A percentile compares a stretch with the other conserved stretches of the same genome.
These are phyloP conservation scores for Sebastes minor DNA, from an alignment of 2,797 vertebrate genomes.

Conservation along the genomic window DNA sequence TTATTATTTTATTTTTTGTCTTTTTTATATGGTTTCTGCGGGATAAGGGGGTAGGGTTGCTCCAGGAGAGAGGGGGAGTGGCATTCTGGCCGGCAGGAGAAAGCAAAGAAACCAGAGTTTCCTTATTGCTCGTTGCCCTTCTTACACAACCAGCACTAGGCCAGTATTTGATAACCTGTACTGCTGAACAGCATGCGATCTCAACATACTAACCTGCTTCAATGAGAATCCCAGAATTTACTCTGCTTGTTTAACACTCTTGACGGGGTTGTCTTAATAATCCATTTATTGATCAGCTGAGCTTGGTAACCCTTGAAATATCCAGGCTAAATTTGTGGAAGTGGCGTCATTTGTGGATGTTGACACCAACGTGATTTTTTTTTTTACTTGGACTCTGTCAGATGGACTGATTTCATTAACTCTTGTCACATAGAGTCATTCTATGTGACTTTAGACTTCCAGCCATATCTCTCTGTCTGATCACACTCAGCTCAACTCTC, in stretches of 20 bases:
- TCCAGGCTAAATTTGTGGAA: constrained; percentile 36
- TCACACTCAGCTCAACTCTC: constrained; percentile 40
- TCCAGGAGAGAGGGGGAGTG: constrained; percentile 40
- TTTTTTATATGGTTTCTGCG: constrained; percentile 57
- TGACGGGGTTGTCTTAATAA: constrained; percentile 51
- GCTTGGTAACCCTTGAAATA: constrained; percentile 39
- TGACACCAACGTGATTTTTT: not conserved
- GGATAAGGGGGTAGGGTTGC: constrained; percentile 37
- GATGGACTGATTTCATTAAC: constrained; percentile 34
- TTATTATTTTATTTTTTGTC: constrained; percentile 47
- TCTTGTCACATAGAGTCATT: constrained; percentile 12
- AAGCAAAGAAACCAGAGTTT: constrained; percentile 51
- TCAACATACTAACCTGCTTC: constrained; percentile 63
- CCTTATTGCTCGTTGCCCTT: constrained; percentile 63
- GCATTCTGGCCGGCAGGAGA: constrained; percentile 31
- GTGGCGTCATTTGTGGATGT: constrained; percentile 31
- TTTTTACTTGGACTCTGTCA: not conserved
- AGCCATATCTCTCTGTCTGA: constrained; percentile 47
- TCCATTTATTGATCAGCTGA: constrained; percentile 44
- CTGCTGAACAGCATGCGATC: constrained; percentile 70
- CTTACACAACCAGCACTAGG: constrained; percentile 74
- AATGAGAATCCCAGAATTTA: constrained; percentile 43
- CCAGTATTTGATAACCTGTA: constrained; percentile 77
- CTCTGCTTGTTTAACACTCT: constrained; percentile 65
- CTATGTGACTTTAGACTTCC: constrained; percentile 39